Evolutionary conservation across 2,888 invertebrate species (phyloP).

Genomic region (Acleris laterana): DNA sequence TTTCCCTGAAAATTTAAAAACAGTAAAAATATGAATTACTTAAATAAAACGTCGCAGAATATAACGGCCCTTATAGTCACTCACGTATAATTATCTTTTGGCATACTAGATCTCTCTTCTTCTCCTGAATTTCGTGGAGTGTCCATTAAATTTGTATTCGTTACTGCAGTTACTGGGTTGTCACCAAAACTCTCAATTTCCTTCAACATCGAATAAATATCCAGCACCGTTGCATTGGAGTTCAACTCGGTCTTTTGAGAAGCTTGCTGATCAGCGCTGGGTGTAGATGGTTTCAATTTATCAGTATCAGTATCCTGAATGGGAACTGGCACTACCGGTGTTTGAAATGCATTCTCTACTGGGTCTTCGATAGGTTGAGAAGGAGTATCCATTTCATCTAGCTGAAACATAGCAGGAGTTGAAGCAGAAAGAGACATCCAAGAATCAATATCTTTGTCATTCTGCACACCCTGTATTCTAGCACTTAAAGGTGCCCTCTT

Average conservation of each 20-base stretch:
- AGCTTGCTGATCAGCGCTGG: constrained; percentile 40
- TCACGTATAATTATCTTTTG: constrained; percentile 77
- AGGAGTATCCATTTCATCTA: constrained; percentile 46
- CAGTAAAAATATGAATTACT: background rate
- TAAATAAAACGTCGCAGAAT: background rate
- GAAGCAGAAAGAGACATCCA: constrained; percentile 79
- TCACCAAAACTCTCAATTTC: constrained; percentile 79
- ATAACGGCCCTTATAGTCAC: constrained; percentile 40
- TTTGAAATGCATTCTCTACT: constrained; percentile 38
- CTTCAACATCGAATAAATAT: constrained; percentile 80
- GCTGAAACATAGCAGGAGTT: constrained; percentile 63
- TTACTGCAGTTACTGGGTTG: constrained; percentile 62
- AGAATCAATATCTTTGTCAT: constrained; percentile 78
- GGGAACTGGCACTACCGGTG: constrained; percentile 41
- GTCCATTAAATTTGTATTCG: constrained; percentile 47
- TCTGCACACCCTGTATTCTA: constrained; percentile 71
- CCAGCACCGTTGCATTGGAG: constrained; percentile 71
- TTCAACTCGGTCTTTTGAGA: constrained; percentile 58
- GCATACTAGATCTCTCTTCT: constrained; percentile 55
- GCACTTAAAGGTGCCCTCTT: constrained; percentile 65
- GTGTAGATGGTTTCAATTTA: constrained; percentile 15
- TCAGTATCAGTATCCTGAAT: constrained; percentile 14
- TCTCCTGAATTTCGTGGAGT: constrained; percentile 51
- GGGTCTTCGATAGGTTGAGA: constrained; percentile 38
- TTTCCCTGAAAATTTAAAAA: constrained; percentile 76